phyloP scores from a whole-genome alignment of 2,888 invertebrate species.

The Caenorhabditis macrosperma region DNA sequence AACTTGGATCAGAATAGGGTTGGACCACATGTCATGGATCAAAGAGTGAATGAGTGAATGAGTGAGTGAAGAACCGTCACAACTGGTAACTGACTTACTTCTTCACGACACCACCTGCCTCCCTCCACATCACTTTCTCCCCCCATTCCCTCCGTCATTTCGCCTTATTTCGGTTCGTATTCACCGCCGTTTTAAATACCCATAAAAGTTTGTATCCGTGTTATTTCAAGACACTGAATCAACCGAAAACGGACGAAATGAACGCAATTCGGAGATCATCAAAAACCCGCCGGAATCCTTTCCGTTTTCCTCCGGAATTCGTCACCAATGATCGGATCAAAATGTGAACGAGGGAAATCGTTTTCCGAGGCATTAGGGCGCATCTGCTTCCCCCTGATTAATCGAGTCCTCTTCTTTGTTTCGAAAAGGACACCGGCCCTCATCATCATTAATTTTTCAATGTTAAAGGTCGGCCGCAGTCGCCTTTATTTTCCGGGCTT shows the following conservation, averaged over 20 bases:
- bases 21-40: too few species aligned
- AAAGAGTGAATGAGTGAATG: too few species aligned
- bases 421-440: not conserved
- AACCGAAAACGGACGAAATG: not conserved
- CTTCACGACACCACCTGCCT: not conserved
- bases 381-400: not conserved
- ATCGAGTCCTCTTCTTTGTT: not conserved
- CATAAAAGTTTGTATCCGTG: constrained; percentile 4
- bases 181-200: constrained; percentile 2
- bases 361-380: too few species aligned
- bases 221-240: not conserved
- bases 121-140: not conserved
- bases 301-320: not conserved
- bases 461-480: not conserved
- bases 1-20: too few species aligned
- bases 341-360: not conserved
- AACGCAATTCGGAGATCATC: not conserved
- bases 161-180: not conserved
- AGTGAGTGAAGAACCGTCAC: too few species aligned
- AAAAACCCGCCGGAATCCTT: constrained; percentile 1
- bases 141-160: not conserved
- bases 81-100: too few species aligned
- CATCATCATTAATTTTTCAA: constrained; percentile 1
- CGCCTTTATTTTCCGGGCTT: not conserved
- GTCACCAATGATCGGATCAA: not conserved